These are phyloP conservation scores for Vombatus ursinus DNA, from an alignment of 2,113 vertebrate genomes.

Conservation along the genomic window DNA sequence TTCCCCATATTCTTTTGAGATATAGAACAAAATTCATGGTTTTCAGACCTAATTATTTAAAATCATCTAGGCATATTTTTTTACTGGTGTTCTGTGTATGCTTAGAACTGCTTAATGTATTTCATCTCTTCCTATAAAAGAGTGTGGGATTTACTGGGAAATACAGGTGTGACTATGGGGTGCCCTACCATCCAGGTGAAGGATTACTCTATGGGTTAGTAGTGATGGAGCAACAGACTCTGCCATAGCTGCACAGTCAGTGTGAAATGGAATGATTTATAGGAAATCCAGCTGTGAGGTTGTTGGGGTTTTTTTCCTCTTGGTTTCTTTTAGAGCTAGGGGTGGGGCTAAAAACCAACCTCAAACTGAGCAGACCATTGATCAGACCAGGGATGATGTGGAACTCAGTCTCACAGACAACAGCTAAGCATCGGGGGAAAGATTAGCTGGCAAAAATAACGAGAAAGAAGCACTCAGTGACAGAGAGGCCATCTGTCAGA, in stretches of 20 bases:
- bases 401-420: conserved; percentile 80
- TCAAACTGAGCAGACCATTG: conserved; percentile 84
- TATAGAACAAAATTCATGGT: conserved; percentile 66
- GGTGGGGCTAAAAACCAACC: conserved; percentile 83
- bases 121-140: background rate
- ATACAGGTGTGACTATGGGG: conserved; percentile 66
- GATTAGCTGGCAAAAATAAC: conserved; percentile 83
- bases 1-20: conserved; percentile 52
- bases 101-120: background rate
- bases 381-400: conserved; percentile 84
- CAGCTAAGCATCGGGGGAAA: conserved; percentile 82
- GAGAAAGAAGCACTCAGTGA: conserved; percentile 75
- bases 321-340: conserved; percentile 80
- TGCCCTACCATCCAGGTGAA: conserved; percentile 73
- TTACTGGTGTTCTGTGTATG: background rate
- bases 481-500: conserved; percentile 85
- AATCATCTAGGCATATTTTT: background rate
- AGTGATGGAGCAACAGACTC: conserved; percentile 77
- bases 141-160: conserved; percentile 18
- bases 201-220: conserved; percentile 75
- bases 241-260: conserved; percentile 77
- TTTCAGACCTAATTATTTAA: conserved; percentile 59
- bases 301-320: conserved; percentile 75
- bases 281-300: conserved; percentile 87
- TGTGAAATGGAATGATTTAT: conserved; percentile 82